These are phyloP conservation scores for Gnathonemus longibarbis DNA, from an alignment of 2,113 vertebrate genomes.

Conservation along the genomic window DNA sequence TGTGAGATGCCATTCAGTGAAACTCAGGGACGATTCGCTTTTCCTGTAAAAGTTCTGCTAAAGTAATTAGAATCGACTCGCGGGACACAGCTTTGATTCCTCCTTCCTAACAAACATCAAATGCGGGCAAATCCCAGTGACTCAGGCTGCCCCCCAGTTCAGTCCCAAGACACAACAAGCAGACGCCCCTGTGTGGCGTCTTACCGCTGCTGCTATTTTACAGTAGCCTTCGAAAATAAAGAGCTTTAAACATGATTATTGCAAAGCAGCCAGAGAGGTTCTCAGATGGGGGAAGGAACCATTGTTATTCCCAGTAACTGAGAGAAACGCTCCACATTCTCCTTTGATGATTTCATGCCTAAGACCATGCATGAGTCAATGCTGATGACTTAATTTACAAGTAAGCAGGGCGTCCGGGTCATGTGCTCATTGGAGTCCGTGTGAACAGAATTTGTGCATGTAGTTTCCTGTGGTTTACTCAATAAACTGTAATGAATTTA, in stretches of 20 bases:
- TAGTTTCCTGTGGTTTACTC: not conserved
- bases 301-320: not conserved
- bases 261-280: slow-evolving; percentile 11
- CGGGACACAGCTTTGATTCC: slow-evolving; percentile 47
- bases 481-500: not conserved
- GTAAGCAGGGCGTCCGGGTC: not conserved
- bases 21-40: slow-evolving; percentile 27
- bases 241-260: slow-evolving; percentile 32
- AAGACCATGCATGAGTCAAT: slow-evolving; percentile 6
- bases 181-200: slow-evolving; percentile 39
- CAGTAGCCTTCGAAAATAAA: slow-evolving; percentile 21
- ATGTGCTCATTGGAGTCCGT: not conserved
- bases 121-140: slow-evolving; percentile 43
- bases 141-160: slow-evolving; percentile 28
- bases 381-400: slow-evolving; percentile 21
- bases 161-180: slow-evolving; percentile 34
- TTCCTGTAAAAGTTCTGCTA: slow-evolving; percentile 34
- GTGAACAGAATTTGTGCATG: not conserved
- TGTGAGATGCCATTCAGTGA: slow-evolving; percentile 36
- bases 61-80: slow-evolving; percentile 58
- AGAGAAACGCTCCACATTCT: not conserved
- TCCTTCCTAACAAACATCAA: slow-evolving; percentile 46
- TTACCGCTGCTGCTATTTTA: slow-evolving; percentile 20
- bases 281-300: not conserved
- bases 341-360: slow-evolving; percentile 3